Evolutionary conservation across 2,113 vertebrate species (phyloP).

Genomic region (Gavialis gangeticus): DNA sequence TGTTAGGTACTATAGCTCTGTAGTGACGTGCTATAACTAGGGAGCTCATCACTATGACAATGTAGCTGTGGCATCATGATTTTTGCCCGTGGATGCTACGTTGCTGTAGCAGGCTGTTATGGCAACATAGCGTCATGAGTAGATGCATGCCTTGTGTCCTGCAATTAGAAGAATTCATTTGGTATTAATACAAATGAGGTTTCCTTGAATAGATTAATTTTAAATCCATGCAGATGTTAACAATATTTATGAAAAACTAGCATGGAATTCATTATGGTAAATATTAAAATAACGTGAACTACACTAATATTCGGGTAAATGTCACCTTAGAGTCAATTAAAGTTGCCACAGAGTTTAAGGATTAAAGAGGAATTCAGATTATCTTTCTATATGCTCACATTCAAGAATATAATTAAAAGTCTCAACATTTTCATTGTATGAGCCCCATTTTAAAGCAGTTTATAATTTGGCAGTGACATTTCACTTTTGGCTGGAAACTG

Average conservation of each 20-base stretch:
- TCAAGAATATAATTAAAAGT: constrained; percentile 56
- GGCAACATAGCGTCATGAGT: background rate
- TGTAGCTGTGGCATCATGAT: too few relatives aligned
- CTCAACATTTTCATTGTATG: constrained; percentile 69
- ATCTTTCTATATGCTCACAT: constrained; percentile 53
- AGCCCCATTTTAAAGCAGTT: constrained; percentile 63
- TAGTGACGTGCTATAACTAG: too few relatives aligned
- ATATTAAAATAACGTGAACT: constrained; percentile 58
- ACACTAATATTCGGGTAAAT: constrained; percentile 60
- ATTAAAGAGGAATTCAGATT: constrained; percentile 62
- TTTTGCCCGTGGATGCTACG: too few relatives aligned
- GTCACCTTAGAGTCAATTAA: constrained; percentile 71
- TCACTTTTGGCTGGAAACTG: constrained; percentile 56
- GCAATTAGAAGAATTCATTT: background rate
- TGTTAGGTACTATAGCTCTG: too few relatives aligned
- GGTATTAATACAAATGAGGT: constrained; percentile 13
- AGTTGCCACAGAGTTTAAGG: constrained; percentile 58
- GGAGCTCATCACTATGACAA: too few relatives aligned
- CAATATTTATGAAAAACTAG: constrained; percentile 56
- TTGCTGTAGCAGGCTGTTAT: too few relatives aligned
- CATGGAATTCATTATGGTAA: constrained; percentile 65
- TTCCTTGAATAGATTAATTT: constrained; percentile 36
- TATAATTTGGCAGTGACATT: constrained; percentile 59
- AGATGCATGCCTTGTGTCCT: background rate
- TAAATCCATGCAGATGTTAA: background rate